Evolutionary conservation across 2,113 vertebrate genomes (phyloP).

Genomic region (Eonycteris spelaea): DNA sequence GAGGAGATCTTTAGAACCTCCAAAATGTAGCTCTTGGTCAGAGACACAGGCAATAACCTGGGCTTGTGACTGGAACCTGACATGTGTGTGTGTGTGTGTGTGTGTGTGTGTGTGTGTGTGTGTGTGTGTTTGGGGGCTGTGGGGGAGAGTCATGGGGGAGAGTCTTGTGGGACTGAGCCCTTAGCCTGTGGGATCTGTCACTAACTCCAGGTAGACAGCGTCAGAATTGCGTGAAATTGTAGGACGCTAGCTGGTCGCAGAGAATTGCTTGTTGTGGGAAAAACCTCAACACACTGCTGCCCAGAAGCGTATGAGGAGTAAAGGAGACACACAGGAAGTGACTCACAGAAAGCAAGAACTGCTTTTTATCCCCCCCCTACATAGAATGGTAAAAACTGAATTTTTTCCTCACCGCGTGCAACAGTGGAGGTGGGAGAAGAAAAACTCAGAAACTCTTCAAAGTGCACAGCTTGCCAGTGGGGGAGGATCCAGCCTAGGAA

Average conservation of each 20-base stretch:
- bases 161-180: not conserved
- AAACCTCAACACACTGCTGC: not conserved
- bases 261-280: not conserved
- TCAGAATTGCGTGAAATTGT: not conserved
- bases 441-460: not conserved
- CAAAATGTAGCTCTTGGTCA: not conserved
- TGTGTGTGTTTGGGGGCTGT: too few species aligned
- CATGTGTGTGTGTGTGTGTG: not conserved
- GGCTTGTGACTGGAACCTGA: not conserved
- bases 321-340: not conserved
- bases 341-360: not conserved
- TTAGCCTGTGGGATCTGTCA: not conserved
- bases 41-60: not conserved
- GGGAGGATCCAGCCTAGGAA: not conserved
- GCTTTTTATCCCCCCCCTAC: not conserved
- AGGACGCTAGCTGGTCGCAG: not conserved
- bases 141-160: not conserved
- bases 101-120: too few species aligned
- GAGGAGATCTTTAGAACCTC: not conserved
- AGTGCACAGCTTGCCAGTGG: rapidly evolving
- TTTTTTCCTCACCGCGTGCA: not conserved
- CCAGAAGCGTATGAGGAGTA: not conserved
- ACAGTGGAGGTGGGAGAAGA: not conserved
- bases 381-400: not conserved
- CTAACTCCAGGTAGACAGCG: not conserved